Conservation (phyloP, 2,888 invertebrate species). For the Cantharis nigra region DNA sequence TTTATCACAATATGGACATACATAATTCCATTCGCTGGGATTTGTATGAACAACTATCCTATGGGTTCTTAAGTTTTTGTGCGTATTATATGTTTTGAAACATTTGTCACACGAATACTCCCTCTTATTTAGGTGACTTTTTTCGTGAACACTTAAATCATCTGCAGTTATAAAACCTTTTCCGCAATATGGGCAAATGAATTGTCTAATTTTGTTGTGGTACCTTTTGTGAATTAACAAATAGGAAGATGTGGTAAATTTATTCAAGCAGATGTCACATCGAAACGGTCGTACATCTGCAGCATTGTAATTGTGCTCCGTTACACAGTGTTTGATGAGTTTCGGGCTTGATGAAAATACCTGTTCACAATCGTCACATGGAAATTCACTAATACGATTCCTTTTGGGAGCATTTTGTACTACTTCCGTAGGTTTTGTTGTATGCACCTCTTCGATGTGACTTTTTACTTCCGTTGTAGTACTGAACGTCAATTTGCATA, state of each 20-base stretch:
- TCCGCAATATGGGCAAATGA: constrained; percentile 46
- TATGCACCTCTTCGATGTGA: not conserved
- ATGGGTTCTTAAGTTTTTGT: constrained; percentile 44
- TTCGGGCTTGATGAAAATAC: constrained; percentile 38
- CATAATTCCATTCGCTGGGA: constrained; percentile 41
- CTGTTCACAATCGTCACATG: constrained; percentile 42
- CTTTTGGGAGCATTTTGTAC: not conserved
- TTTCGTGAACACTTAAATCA: constrained; percentile 44
- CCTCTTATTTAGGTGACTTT: constrained; percentile 42
- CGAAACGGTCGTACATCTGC: constrained; percentile 42
- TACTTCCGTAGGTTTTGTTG: not conserved
- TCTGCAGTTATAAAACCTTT: constrained; percentile 53
- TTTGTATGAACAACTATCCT: constrained; percentile 47
- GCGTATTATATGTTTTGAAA: constrained; percentile 45
- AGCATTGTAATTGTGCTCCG: constrained; percentile 37
- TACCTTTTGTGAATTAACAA: constrained; percentile 44
- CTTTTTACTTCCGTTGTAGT: not conserved
- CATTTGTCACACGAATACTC: constrained; percentile 45
- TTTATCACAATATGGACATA: constrained; percentile 33
- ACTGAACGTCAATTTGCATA: not conserved
- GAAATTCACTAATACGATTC: constrained; percentile 9
- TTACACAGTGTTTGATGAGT: constrained; percentile 40
- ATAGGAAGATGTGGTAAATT: constrained; percentile 43
- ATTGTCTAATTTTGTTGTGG: constrained; percentile 40
- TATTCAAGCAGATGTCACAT: constrained; percentile 42